Evolutionary conservation across 2,113 vertebrate species (phyloP), one percentile per base, ranked within the genome.

Genomic region (Phaetusa simplex): DNA sequence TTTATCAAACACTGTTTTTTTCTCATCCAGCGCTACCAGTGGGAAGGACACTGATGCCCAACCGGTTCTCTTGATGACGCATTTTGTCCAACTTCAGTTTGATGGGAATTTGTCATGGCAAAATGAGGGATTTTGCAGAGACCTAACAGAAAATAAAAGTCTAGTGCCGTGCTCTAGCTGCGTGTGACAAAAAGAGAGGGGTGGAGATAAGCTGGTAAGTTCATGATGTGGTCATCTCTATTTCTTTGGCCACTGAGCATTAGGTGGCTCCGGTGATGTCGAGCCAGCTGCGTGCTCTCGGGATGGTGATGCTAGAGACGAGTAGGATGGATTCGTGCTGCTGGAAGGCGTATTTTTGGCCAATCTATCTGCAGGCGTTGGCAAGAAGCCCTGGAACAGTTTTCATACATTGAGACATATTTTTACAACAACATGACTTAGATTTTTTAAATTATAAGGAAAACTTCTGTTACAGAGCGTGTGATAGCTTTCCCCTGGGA

Each of bases 181-280:
- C 34, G 29, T 0, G 1, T 82, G 77, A 20, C n/a, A 34, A 19
- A 82, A 49, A 19, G 18, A 19, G 18, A 34, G 43, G 20, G 17
- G 36, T 10, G 7, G 45, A 55, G 36, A 21, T 11, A 7, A 79
- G 23, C 53, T 66, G 26, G 12, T 15, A 32, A 27, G 5, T 50
- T 86, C 14, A 4, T 19, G n/a, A 7, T 5, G 1, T 15, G 24
- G 9, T 50, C 11, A 6, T 64, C 47, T 84, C 17, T 11, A 0
- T 42, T 67, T 52, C 40, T 18, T 30, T 49, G 29, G 36, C 58
- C 83, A 26, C 62, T 42, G 67, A 69, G 27, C 64, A 3, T 38
- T 56, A 30, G 38, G 59, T 69, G 65, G 85, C 2, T 0, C 45
- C 1, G 5, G 49, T 16, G 58, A 59, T 2, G 1, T 2, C 0